Evolutionary conservation across 2,888 invertebrate genomes (phyloP).

Genomic region (Coleophora flavipennella): DNA sequence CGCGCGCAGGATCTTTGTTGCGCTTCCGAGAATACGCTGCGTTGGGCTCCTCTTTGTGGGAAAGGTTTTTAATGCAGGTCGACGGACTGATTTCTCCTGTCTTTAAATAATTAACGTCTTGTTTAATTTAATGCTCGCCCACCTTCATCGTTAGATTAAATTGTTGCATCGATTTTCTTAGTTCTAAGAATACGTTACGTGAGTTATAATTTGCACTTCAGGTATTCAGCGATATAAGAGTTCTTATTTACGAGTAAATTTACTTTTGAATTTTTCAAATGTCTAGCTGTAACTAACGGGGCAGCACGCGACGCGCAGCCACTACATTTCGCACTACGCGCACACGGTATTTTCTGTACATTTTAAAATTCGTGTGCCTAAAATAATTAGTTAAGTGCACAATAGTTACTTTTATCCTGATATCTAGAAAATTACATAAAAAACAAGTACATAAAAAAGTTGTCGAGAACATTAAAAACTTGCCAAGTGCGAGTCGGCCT

Average conservation of each 20-base stretch:
- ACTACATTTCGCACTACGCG: slow-evolving; percentile 3
- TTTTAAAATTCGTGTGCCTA: too few relatives aligned
- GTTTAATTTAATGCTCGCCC: slow-evolving; percentile 21
- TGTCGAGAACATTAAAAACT: too few relatives aligned
- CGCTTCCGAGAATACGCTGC: slow-evolving; percentile 61
- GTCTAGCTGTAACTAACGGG: slow-evolving; percentile 1
- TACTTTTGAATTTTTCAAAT: slow-evolving; percentile 8
- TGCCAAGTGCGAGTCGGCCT: too few relatives aligned
- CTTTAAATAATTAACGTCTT: slow-evolving; percentile 37
- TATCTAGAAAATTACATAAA: too few relatives aligned
- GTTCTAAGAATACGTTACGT: slow-evolving; percentile 4
- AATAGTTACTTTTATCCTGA: too few relatives aligned
- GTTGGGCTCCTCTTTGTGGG: slow-evolving; percentile 56
- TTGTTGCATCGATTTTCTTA: slow-evolving; percentile 13
- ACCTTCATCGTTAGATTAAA: too few relatives aligned
- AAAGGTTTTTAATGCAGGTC: slow-evolving; percentile 61
- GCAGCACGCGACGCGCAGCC: slow-evolving; percentile 6
- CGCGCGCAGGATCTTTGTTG: slow-evolving; percentile 66
- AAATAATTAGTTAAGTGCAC: too few relatives aligned
- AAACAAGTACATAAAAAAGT: too few relatives aligned
- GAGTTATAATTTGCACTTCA: slow-evolving; percentile 1
- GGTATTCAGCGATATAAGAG: slow-evolving; percentile 5
- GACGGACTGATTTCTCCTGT: slow-evolving; percentile 58
- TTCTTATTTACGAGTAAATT: slow-evolving; percentile 5
- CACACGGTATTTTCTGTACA: slow-evolving; percentile 1